Base-by-base conservation (phyloP, 2,797 vertebrate genomes). In the Emys orbicularis region DNA sequence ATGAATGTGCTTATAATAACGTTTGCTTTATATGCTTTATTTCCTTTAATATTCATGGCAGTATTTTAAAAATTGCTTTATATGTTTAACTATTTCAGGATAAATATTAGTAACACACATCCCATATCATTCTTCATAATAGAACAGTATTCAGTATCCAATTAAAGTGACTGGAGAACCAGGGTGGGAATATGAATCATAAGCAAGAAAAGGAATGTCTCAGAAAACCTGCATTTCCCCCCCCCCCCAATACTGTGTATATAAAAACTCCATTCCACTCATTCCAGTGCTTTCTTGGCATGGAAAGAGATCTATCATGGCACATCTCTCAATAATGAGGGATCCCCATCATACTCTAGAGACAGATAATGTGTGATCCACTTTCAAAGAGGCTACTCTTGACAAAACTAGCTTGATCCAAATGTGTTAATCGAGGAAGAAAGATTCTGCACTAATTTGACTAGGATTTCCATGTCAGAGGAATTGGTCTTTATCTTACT, bases 391-490 rank as follows among this genome's bases (percentile, higher is more conserved):
- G 44, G 21, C 21, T 74, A 68, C 37, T 93, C 86, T 95, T 72
- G 47, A 23, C 0, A 1, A 79, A 83, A 88, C 93, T 84, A 13
- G 5, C 82, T 92, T 90, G 89, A 97, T 82, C 94, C 89, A 91
- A 76, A 91, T 91, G 84, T 86, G 86, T 76, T 91, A 61, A 96
- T 96, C 93, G 88, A 6, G n/a, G 54, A 68, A 37, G 34, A n/a
- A 68, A 19, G 34, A 34, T 18, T n/a, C 84, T 88, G 87, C 83
- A 83, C 86, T 90, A 94, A 94, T 57, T 95, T 95, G 74, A 90
- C 29, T 44, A 13, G 27, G 80, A 52, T 8, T 96, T 95, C 84
- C 92, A 68, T 3, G 16, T 56, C 61, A 79, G 41, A 57, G 90
- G 47, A 82, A 11, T 90, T 59, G 57, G 29, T 93, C 34, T 13